Conservation (phyloP, 2,113 vertebrate genomes). For the Pelmatolapia mariae region DNA sequence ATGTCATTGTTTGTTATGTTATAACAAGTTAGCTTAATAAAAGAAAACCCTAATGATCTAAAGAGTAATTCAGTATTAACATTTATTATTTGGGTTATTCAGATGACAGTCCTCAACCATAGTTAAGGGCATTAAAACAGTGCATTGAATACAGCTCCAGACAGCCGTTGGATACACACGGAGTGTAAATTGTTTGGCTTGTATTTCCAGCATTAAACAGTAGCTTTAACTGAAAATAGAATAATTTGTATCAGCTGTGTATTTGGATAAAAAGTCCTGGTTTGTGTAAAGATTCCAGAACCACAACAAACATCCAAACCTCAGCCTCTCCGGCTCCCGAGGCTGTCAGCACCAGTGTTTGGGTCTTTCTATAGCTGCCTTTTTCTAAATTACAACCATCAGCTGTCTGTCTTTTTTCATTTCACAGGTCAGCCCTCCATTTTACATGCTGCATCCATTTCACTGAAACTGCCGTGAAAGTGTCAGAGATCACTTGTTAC, state of each 20-base stretch:
- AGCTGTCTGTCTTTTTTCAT: neutral
- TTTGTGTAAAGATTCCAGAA: neutral
- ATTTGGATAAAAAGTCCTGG: neutral
- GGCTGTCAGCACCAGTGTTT: neutral
- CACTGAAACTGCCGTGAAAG: neutral
- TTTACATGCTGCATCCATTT: neutral
- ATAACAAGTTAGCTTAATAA: neutral
- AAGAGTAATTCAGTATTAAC: neutral
- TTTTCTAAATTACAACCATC: neutral
- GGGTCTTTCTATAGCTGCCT: neutral
- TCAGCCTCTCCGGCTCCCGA: neutral
- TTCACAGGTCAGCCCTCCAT: neutral
- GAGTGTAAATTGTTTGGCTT: neutral
- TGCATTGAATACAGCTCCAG: neutral
- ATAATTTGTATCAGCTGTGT: neutral
- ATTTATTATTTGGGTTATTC: neutral
- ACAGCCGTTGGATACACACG: neutral
- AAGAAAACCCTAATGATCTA: neutral
- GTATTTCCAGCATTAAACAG: neutral
- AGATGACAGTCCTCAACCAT: neutral
- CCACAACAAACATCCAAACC: neutral
- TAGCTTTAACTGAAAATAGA: neutral
- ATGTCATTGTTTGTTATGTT: neutral
- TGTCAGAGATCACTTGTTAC: neutral
- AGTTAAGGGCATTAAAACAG: neutral